Evolutionary conservation across 64 coral and sea anemone genomes (phyloP), one percentile per base, ranked within the genome.

Genomic region (Pocillopora damicornis): DNA sequence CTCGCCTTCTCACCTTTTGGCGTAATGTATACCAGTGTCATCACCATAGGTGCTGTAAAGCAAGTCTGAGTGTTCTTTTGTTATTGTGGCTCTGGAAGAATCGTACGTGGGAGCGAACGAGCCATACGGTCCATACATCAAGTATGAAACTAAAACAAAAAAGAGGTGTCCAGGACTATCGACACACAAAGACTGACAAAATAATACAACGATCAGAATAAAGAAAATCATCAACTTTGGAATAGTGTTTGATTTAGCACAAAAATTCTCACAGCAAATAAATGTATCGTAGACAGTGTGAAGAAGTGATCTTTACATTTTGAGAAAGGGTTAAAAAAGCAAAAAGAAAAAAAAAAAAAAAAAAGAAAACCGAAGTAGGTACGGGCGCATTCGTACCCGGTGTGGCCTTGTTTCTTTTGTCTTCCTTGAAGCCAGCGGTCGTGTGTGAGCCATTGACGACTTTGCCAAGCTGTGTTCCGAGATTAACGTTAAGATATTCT

Each of bases 81-180:
- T 99, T 75, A 99, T 92, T 58, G 97, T 99, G 57, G 97, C 97
- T 66, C 89, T 94, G 34, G 97, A 99, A 12, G 97, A 99, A 81
- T 99, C 97, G 37, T 92, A 95, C 0, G 90, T 87, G 61, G 97
- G 97, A 30, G 97, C 93, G 76, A 99, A 99, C 34, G 97, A 99
- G 13, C 97, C 93, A 83, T 95, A 99, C 2, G 97, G 93, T 16
- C 97, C 97, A 88, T 99, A 99, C 30, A 95, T 87, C 63, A 99
- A 72, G 90, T 99, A 99, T 4, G 93, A 95, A 20, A 98, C 96
- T 98, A 58, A 58, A 84, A 89, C 4, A 38, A 6, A 76, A 59
- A 61, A 16, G 35, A 34, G 45, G 73, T 37, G 42, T 51, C 42
- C 1, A 77, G 34, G 7, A 58, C 56, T 23, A 51, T 20, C 23